Base-by-base conservation (phyloP, 2,113 vertebrate species). In the Crypturellus undulatus region DNA sequence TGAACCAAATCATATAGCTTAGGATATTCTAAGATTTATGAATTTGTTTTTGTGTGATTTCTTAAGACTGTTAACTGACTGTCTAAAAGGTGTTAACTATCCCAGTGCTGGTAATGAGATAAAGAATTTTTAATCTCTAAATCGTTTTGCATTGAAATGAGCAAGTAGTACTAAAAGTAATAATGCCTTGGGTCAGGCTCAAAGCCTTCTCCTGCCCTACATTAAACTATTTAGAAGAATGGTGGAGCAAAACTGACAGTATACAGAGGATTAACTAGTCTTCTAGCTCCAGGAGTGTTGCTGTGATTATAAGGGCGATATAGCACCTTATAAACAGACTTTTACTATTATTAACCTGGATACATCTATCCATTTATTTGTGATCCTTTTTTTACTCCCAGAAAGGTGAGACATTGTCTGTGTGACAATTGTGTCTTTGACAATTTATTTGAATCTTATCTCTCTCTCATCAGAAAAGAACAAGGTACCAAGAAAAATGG, bases 331-430 rank as follows among this genome's bases (percentile, higher is more conserved):
- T 21, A 52, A 68, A 47, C 6, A 82, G 67, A 13, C 3, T 87
- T 82, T 12, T 38, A 14, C 54, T 72, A 3, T 56, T 69, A 43
- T 3, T 12, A 26, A 2, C 75, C 14, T 68, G 80, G 9, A 21
- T 63, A 1, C 52, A 30, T 64, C 32, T 54, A 69, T 21, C 40
- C n/a, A 18, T 38, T 84, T 32, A 58, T 17, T 47, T 69, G 10
- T 38, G n/a, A 89, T 28, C 16, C 32, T 38, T 47, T 87, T 32
- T 8, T 47, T 5, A 5, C 9, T 3, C 12, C 0, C 0, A 19
- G 42, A 76, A 77, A 51, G 9, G 54, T 18, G 54, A 58, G 54
- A 58, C 28, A 32, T 21, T 36, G 7, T 79, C 58, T 65, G 7
- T 54, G 9, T 24, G 3, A 60, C 26, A 49, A n/a, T n/a, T n/a